A percentile compares a stretch with the other conserved stretches of the same genome.
phyloP scores from a whole-genome alignment of 1,140 invertebrate genomes.

The Colletes latitarsis region DNA sequence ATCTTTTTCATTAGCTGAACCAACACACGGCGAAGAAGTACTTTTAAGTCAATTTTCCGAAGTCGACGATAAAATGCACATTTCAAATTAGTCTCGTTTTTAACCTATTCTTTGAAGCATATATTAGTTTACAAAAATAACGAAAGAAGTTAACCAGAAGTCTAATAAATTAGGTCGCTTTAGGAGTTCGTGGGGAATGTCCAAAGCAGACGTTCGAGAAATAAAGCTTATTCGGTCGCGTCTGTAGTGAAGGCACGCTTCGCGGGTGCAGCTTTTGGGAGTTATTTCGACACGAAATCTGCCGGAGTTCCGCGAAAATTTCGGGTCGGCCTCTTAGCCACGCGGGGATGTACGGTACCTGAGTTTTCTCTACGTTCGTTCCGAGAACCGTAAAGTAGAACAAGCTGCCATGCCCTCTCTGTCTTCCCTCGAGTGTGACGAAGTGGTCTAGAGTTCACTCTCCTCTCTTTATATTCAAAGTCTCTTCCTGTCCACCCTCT shows the following conservation, averaged over 20 bases:
- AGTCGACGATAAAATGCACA: neutral
- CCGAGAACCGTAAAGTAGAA: conserved; percentile 72
- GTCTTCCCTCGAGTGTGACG: conserved; percentile 69
- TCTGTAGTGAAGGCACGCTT: neutral
- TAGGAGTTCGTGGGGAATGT: too few relatives aligned
- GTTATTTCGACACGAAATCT: conserved; percentile 41
- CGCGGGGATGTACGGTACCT: conserved; percentile 40
- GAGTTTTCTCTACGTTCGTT: conserved; percentile 52
- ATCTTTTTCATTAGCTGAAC: neutral
- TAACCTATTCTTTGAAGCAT: too few relatives aligned
- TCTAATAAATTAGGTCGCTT: too few relatives aligned
- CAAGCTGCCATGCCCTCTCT: conserved; percentile 62
- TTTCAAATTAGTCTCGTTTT: too few relatives aligned
- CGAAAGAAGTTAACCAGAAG: too few relatives aligned
- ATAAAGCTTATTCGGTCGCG: neutral
- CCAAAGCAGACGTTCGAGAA: neutral
- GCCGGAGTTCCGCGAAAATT: conserved; percentile 56
- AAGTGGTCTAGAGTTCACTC: conserved; percentile 68
- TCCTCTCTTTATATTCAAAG: conserved; percentile 51
- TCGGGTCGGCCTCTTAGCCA: conserved; percentile 61
- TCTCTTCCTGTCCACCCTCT: conserved; percentile 48
- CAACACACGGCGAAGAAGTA: too few relatives aligned
- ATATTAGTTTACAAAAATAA: too few relatives aligned
- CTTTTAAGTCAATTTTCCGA: neutral
- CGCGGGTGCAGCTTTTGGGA: conserved; percentile 15